These are phyloP conservation scores for Sebastes nivosus DNA, from an alignment of 2,797 vertebrate species.

Conservation along the genomic window DNA sequence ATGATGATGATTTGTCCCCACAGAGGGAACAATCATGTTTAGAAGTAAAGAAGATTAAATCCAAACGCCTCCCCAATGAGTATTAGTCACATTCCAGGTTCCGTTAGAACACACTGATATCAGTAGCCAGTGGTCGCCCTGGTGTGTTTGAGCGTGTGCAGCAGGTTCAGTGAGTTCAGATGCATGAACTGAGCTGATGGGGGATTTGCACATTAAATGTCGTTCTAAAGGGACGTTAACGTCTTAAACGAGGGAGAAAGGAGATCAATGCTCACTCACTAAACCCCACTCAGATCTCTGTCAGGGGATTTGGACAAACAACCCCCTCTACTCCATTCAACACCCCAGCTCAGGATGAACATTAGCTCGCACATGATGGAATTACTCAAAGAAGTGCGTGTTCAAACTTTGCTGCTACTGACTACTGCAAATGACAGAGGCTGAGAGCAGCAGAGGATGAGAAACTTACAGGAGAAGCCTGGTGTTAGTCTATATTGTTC, in stretches of 20 bases:
- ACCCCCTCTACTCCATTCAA: background rate
- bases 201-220: constrained; percentile 17
- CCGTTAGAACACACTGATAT: background rate
- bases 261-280: constrained; percentile 3
- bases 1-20: background rate
- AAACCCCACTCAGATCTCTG: constrained; percentile 9
- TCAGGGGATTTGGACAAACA: constrained; percentile 6
- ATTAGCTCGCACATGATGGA: background rate
- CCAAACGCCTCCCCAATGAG: background rate
- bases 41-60: constrained; percentile 13
- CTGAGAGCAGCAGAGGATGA: background rate
- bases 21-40: background rate
- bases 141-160: background rate
- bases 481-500: background rate
- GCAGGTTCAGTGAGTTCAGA: constrained; percentile 1
- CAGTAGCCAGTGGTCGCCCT: background rate
- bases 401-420: background rate
- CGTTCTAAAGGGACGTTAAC: constrained; percentile 2
- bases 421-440: background rate
- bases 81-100: background rate
- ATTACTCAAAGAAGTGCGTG: background rate
- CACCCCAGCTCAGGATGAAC: background rate
- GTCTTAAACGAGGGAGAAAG: constrained; percentile 3
- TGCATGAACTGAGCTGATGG: background rate
- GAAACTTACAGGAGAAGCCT: background rate